Evolutionary conservation across 2,113 vertebrate species (phyloP).

Genomic region (Corythornis vintsioides): DNA sequence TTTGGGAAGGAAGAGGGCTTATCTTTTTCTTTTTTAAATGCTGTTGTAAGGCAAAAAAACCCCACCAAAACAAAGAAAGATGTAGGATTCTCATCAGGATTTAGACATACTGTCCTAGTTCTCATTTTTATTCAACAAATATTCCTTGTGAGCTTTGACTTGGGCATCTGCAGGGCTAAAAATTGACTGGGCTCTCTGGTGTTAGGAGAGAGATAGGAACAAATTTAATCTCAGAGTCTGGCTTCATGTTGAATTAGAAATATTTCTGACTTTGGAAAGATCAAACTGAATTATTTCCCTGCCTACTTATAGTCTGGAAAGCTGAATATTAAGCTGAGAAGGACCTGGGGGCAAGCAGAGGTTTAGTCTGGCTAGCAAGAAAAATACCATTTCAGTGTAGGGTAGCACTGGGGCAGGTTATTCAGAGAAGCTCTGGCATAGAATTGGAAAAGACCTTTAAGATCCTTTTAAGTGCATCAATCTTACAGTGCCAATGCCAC

Average conservation of each 20-base stretch:
- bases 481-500: no score
- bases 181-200: neutral
- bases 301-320: accelerated
- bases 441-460: no score
- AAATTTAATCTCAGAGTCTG: neutral
- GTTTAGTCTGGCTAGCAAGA: neutral
- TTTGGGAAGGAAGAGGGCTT: neutral
- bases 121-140: neutral
- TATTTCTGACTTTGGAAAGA: neutral
- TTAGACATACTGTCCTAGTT: neutral
- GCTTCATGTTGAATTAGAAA: neutral
- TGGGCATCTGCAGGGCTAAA: neutral
- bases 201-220: neutral
- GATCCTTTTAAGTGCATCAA: no score
- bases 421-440: neutral
- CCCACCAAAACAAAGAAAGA: neutral
- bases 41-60: neutral
- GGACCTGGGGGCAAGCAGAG: neutral
- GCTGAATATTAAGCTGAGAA: neutral
- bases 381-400: neutral
- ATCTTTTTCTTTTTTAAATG: neutral
- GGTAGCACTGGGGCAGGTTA: neutral
- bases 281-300: neutral
- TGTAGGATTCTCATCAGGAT: neutral
- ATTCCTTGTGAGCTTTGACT: neutral